Evolutionary conservation across 2,888 invertebrate species (phyloP).

Genomic region (Watsonalla binaria): DNA sequence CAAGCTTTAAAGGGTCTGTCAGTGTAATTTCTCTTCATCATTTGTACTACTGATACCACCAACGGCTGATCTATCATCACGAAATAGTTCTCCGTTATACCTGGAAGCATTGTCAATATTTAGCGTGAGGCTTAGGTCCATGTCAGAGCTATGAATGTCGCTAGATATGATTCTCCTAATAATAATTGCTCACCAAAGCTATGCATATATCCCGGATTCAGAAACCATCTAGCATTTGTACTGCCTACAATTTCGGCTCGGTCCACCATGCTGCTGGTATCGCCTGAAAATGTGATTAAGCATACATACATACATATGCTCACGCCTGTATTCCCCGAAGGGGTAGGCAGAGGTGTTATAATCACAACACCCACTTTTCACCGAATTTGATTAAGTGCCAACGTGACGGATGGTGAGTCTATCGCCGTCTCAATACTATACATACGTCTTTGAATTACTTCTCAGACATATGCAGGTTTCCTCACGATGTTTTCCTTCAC

Average conservation of each 20-base stretch:
- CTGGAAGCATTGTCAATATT: constrained; percentile 32
- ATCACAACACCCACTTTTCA: too few relatives aligned
- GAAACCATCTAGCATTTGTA: constrained; percentile 86
- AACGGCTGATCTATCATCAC: constrained; percentile 94
- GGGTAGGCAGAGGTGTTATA: too few relatives aligned
- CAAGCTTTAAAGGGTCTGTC: constrained; percentile 83
- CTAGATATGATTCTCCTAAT: background rate
- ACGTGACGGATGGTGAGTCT: too few relatives aligned
- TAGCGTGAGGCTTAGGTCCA: background rate
- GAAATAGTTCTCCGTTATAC: constrained; percentile 91
- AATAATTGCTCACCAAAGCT: constrained; percentile 82
- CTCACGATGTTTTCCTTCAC: too few relatives aligned
- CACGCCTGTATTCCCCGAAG: too few relatives aligned
- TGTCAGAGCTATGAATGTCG: background rate
- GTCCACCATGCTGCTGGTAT: constrained; percentile 77
- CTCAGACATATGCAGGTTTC: too few relatives aligned
- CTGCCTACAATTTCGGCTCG: constrained; percentile 83
- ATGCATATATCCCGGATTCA: constrained; percentile 95
- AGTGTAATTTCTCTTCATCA: constrained; percentile 79
- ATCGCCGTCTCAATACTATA: too few relatives aligned
- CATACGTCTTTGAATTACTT: too few relatives aligned
- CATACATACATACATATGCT: too few relatives aligned
- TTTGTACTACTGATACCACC: constrained; percentile 81
- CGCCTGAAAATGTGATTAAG: constrained; percentile 40
- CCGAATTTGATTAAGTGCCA: too few relatives aligned